Conservation (phyloP, 2,888 invertebrate species). For the Rhogogaster chlorosoma region DNA sequence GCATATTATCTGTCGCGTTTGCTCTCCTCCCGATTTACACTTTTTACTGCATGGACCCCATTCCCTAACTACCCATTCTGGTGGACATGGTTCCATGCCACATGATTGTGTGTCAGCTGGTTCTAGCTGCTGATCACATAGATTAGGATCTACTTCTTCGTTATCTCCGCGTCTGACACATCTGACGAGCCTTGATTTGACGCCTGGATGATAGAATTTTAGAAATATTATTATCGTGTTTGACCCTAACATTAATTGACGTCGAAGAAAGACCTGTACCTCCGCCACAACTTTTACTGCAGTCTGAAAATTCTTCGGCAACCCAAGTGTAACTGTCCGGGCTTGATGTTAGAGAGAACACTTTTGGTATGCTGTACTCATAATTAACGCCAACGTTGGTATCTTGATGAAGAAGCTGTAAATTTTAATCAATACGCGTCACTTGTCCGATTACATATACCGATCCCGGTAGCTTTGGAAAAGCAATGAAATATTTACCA, state of each 20-base stretch:
- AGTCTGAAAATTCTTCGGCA: conserved; percentile 87
- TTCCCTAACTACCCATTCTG: conserved; percentile 88
- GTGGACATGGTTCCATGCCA: conserved; percentile 87
- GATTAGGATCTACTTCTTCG: conserved; percentile 85
- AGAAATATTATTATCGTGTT: background rate
- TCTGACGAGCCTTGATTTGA: conserved; percentile 87
- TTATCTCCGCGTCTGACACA: conserved; percentile 89
- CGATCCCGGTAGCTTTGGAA: conserved; percentile 4
- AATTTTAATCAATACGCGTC: conserved; percentile 57
- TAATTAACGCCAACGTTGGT: conserved; percentile 91
- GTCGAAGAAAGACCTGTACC: conserved; percentile 80
- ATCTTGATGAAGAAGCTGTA: conserved; percentile 89
- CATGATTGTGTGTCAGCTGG: conserved; percentile 88
- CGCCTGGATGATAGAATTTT: conserved; percentile 79
- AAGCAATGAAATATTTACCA: conserved; percentile 80
- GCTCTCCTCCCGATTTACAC: conserved; percentile 89
- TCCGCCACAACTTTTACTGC: conserved; percentile 94
- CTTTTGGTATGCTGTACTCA: conserved; percentile 93
- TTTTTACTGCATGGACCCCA: conserved; percentile 92
- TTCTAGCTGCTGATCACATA: conserved; percentile 89
- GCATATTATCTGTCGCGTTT: conserved; percentile 88
- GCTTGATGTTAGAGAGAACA: conserved; percentile 83
- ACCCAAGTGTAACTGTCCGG: conserved; percentile 92
- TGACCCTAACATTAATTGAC: background rate
- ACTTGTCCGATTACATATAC: background rate